A percentile compares a stretch with the other conserved stretches of the same genome.
Evolutionary conservation across 2,113 vertebrate genomes (phyloP).

Genomic region (Elgaria multicarinata): DNA sequence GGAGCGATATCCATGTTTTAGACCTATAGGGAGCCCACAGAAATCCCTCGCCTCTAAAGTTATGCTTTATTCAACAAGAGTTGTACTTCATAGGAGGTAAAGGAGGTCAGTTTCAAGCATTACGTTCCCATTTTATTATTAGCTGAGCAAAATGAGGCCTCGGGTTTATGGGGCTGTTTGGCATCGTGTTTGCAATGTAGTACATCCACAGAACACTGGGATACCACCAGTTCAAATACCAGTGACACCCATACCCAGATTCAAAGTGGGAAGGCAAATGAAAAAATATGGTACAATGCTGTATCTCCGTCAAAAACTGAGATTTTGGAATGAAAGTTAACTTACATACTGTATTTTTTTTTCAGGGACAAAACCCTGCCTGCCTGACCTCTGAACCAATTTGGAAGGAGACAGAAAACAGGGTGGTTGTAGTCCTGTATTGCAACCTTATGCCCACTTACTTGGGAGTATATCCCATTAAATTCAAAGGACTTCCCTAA

Average conservation of each 20-base stretch:
- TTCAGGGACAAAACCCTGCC: neutral
- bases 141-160: neutral
- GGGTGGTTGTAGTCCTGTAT: neutral
- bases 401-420: neutral
- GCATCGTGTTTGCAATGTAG: neutral
- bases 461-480: neutral
- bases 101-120: slow-evolving; percentile 63
- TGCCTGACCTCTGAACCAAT: neutral
- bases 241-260: neutral
- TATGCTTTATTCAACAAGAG: slow-evolving; percentile 66
- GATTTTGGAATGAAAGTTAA: neutral
- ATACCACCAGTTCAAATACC: neutral
- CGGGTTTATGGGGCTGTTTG: too few relatives aligned
- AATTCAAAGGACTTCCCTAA: neutral
- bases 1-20: neutral
- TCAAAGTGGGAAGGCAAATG: neutral
- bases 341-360: neutral
- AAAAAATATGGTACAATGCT: neutral
- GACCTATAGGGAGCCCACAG: neutral
- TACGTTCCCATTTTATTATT: slow-evolving; percentile 40
- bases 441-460: neutral
- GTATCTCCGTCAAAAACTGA: neutral
- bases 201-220: neutral
- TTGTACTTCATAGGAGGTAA: too few relatives aligned
- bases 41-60: slow-evolving; percentile 57